phyloP scores from a whole-genome alignment of 2,113 vertebrate genomes.

The Trematomus loennbergii region DNA sequence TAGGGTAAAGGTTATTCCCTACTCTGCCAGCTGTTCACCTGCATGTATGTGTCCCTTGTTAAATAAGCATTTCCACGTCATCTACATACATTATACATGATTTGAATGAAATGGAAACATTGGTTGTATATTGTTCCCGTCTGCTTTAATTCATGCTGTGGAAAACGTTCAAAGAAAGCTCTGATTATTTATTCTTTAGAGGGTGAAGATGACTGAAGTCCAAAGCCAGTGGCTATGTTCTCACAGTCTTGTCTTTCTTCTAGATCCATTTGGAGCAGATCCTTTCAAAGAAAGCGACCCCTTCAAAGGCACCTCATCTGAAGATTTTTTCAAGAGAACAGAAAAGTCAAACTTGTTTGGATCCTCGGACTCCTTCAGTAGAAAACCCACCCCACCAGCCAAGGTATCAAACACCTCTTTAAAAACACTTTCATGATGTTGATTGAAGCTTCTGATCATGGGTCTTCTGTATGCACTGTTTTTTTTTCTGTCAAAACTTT shows the following conservation, averaged over 20 bases:
- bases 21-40: background rate
- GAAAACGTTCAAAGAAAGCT: constrained; percentile 10
- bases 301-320: constrained; percentile 85
- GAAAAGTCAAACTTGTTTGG: constrained; percentile 88
- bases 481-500: background rate
- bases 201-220: background rate
- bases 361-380: constrained; percentile 88
- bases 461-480: background rate
- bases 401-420: constrained; percentile 83
- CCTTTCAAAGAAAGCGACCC: constrained; percentile 94
- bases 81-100: background rate
- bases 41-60: background rate
- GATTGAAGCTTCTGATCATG: background rate
- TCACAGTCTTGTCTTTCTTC: constrained; percentile 1
- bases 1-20: background rate
- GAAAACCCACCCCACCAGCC: constrained; percentile 81
- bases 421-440: background rate
- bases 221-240: background rate
- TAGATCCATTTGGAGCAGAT: constrained; percentile 95
- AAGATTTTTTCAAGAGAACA: constrained; percentile 90
- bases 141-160: constrained; percentile 13
- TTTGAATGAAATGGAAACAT: constrained; percentile 13
- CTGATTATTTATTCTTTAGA: background rate
- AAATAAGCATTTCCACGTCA: constrained; percentile 8
- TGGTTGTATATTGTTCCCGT: background rate